phyloP scores from a whole-genome alignment of 2,888 invertebrate species.

The Patella caerulea region DNA sequence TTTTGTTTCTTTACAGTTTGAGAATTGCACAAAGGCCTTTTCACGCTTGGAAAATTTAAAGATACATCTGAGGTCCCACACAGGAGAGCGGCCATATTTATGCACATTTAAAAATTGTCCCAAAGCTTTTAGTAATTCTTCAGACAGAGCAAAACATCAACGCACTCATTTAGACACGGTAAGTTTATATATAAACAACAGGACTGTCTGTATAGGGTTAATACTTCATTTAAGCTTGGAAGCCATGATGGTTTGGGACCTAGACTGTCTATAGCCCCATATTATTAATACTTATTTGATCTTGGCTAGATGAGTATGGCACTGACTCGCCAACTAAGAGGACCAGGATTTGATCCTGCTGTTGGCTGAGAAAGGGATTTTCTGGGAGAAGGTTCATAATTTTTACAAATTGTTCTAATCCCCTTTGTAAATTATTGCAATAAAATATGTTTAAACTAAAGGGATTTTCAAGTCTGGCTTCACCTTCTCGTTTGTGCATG shows the following conservation, averaged over 20 bases:
- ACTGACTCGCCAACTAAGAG: no score
- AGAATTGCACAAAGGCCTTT: slow-evolving; percentile 95
- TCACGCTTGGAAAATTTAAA: slow-evolving; percentile 97
- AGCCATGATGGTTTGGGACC: background rate
- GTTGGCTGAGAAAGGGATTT: no score
- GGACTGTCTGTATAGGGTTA: no score
- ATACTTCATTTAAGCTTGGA: background rate
- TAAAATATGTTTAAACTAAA: no score
- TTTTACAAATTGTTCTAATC: no score
- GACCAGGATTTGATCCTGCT: no score
- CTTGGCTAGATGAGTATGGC: background rate
- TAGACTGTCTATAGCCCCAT: background rate
- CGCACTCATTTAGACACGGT: slow-evolving; percentile 99
- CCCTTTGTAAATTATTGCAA: no score
- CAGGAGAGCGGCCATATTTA: slow-evolving; percentile 91
- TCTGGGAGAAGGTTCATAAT: no score
- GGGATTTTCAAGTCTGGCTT: no score
- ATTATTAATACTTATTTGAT: background rate
- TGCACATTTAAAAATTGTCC: slow-evolving; percentile 97
- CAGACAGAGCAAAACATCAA: slow-evolving; percentile 98
- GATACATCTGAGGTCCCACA: slow-evolving; percentile 85
- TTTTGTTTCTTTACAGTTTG: slow-evolving; percentile 59
- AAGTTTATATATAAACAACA: slow-evolving; percentile 76
- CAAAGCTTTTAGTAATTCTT: slow-evolving; percentile 98
- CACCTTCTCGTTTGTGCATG: no score